Evolutionary conservation across 2,797 vertebrate genomes (phyloP), one percentile per base, ranked within the genome.

Genomic region (Sebastolobus alascanus): DNA sequence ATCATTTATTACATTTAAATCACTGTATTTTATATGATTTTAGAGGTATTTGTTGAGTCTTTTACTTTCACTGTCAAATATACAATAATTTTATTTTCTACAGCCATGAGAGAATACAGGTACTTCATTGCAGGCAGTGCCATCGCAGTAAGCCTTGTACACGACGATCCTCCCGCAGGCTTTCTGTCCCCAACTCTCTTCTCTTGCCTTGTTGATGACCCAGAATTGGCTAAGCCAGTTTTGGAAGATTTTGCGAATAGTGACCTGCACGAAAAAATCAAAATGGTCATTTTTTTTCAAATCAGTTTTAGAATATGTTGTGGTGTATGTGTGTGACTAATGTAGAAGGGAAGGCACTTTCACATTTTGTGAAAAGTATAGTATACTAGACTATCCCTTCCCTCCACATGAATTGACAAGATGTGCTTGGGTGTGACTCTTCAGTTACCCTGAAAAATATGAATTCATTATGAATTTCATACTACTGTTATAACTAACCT

Each of bases 121-220:
- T 68, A 75, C 54, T 75, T 75, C 27, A 75, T 59, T 75, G 31
- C 46, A 43, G 10, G 72, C 46, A 74, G 60, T 6, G 46, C 60
- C 46, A 65, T 56, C 5, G 61, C 73, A 29, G 73, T 56, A 40
- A 64, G 61, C 50, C 50, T 56, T 14, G 61, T 75, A 55, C 33
- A 66, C 6, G 25, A 22, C 1, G 18, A 61, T 14, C 61, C 52
- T 8, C 52, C 73, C 3, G 61, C 50, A 29, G 31, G 50, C 35
- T 66, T 66, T 40, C 63, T 75, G 73, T 75, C 63, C 29, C 61
- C 22, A 66, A 38, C 52, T 27, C 35, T 75, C 12, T 73, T 35
- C 25, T 50, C 65, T 67, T 67, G 65, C 65, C 40, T 29, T 46
- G 38, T 46, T 66, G 40, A 66, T 29, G 40, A 25, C 5, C 64